Base-by-base conservation (phyloP, 1,140 invertebrate species). In the Aphidius ervi region DNA sequence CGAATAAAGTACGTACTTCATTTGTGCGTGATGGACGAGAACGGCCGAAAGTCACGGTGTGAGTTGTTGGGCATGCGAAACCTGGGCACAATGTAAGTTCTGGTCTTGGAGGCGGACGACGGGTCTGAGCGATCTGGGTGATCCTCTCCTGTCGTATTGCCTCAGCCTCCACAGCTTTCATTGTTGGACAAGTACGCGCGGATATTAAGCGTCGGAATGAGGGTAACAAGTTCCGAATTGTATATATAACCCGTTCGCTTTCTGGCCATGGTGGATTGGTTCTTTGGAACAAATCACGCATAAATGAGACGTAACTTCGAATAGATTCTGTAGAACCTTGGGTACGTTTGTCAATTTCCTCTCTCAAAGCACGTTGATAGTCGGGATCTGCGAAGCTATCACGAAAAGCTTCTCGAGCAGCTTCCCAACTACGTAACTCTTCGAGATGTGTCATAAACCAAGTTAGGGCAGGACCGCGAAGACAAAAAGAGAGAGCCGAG, bases 21-120 rank as follows among this genome's bases (percentile, higher is more conserved):
- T 16, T 16, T 16, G 16, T 16, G 16, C 16, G 16, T 16, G 16
- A 16, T 16, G 16, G 16, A 16, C 16, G 23, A n/a, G 9, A 5
- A n/a, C 1, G 42, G 1, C 42, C 42, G 42, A 43, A 9, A 6
- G 42, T 43, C 42, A 6, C 42, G 42, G 6, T 9, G 42, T 1
- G 6, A 1, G 6, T 1, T 9, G 46, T 16, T 16, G 5, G 54
- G 31, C 31, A 47, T 0, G 56, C 56, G 16, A 48, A 58, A 4
- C 31, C 2, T 0, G 56, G 56, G 31, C 46, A 58, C 56, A 58
- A 47, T 5, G 56, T 39, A n/a, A 48, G 31, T 4, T 41, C 37
- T 8, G 56, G 56, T 40, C 6, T 6, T 1, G 46, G 56, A 16
- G 16, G 16, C 16, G 16, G 16, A 16, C 16, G 16, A 16, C 0